Evolutionary conservation across 2,888 invertebrate genomes (phyloP).

Genomic region (Myopa tessellatipennis): DNA sequence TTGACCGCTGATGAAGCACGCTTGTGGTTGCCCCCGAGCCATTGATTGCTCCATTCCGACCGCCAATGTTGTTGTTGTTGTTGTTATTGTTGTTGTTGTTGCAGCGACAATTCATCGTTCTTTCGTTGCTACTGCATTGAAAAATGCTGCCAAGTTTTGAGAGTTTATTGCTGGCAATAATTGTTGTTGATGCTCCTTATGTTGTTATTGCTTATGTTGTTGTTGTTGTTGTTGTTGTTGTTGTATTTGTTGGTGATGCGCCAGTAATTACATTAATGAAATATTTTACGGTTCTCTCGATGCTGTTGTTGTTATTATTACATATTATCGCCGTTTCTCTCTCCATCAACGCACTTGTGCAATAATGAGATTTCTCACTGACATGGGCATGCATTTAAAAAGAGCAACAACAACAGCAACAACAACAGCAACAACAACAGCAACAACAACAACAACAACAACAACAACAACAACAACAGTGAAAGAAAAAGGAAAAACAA

Average conservation of each 20-base stretch:
- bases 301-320: constrained; percentile 1
- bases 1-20: constrained; percentile 9
- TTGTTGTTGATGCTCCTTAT: not conserved
- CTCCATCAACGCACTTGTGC: no score
- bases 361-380: no score
- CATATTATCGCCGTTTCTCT: no score
- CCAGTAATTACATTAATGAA: constrained; percentile 6
- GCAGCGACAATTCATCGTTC: not conserved
- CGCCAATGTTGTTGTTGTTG: not conserved
- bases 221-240: not conserved
- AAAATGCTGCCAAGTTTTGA: constrained; percentile 4
- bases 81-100: not conserved
- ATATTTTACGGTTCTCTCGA: not conserved
- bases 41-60: not conserved
- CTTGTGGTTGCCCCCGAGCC: not conserved
- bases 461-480: no score
- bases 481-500: no score
- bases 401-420: no score
- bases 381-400: no score
- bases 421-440: no score
- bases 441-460: no score
- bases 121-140: not conserved
- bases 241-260: not conserved
- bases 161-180: not conserved
- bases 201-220: not conserved